A percentile compares a stretch with the other conserved stretches of the same genome.
Evolutionary conservation across 2,113 vertebrate species (phyloP).

Genomic region (Hiodon alosoides): DNA sequence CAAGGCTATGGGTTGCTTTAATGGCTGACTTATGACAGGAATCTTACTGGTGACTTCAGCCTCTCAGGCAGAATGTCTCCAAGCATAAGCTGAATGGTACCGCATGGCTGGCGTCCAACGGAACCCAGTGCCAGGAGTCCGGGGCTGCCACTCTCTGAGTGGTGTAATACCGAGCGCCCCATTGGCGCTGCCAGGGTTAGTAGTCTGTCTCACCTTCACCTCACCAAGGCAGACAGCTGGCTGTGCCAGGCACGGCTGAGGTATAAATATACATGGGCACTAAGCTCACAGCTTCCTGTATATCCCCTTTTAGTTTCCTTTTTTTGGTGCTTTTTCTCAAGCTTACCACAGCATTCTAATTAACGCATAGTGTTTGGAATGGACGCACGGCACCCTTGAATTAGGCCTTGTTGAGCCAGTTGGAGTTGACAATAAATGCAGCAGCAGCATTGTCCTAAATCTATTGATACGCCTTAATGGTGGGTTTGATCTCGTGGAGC

Average conservation of each 20-base stretch:
- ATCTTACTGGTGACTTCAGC: neutral
- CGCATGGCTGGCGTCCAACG: constrained; percentile 10
- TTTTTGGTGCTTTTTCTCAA: neutral
- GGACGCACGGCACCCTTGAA: too few relatives aligned
- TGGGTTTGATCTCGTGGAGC: too few relatives aligned
- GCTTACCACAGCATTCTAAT: too few relatives aligned
- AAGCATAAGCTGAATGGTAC: constrained; percentile 1
- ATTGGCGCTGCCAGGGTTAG: neutral
- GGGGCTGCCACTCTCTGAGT: neutral
- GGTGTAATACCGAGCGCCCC: constrained; percentile 13
- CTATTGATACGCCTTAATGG: too few relatives aligned
- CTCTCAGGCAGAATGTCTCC: neutral
- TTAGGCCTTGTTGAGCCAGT: too few relatives aligned
- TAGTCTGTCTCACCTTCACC: constrained; percentile 12
- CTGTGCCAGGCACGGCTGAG: neutral
- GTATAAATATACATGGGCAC: constrained; percentile 5
- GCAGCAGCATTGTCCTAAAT: too few relatives aligned
- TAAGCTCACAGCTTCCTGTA: neutral
- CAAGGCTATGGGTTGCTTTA: neutral
- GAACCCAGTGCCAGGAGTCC: constrained; percentile 4
- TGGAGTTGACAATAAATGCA: too few relatives aligned
- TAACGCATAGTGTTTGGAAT: too few relatives aligned
- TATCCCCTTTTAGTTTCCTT: neutral
- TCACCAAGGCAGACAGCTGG: neutral
- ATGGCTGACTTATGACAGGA: neutral